Conservation (phyloP, 2,113 vertebrate genomes). For the Promerops cafer region DNA sequence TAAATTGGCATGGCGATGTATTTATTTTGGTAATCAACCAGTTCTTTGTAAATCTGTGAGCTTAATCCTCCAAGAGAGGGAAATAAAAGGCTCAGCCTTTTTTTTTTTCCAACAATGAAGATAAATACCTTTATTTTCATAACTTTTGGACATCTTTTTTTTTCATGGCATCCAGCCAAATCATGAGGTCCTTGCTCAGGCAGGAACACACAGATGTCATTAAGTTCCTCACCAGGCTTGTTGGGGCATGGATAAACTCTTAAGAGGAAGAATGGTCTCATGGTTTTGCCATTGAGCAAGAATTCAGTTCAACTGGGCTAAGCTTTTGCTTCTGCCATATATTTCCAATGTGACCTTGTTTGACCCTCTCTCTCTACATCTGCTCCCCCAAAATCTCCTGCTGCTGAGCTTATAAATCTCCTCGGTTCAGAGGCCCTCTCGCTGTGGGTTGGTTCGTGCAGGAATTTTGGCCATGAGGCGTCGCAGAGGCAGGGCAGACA, state of each 20-base stretch:
- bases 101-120: slow-evolving; percentile 25
- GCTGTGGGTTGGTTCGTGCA: background rate
- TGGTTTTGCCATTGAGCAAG: background rate
- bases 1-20: slow-evolving; percentile 8
- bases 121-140: slow-evolving; percentile 65
- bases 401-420: background rate
- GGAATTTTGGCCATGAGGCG: background rate
- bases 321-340: background rate
- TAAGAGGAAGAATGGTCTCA: background rate
- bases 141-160: slow-evolving; percentile 42
- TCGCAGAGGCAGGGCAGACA: background rate
- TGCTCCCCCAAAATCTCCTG: slow-evolving; percentile 16
- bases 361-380: background rate
- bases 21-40: slow-evolving; percentile 65
- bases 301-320: background rate
- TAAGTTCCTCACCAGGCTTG: slow-evolving; percentile 26
- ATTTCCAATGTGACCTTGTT: background rate
- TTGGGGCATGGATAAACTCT: background rate
- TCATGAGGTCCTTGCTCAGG: background rate
- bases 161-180: background rate
- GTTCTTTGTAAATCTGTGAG: slow-evolving; percentile 54
- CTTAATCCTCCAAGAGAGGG: slow-evolving; percentile 35
- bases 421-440: background rate
- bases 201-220: background rate
- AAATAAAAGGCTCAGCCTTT: slow-evolving; percentile 27